These are phyloP conservation scores for Hydraecia micacea DNA, from an alignment of 2,888 invertebrate species.

Conservation along the genomic window DNA sequence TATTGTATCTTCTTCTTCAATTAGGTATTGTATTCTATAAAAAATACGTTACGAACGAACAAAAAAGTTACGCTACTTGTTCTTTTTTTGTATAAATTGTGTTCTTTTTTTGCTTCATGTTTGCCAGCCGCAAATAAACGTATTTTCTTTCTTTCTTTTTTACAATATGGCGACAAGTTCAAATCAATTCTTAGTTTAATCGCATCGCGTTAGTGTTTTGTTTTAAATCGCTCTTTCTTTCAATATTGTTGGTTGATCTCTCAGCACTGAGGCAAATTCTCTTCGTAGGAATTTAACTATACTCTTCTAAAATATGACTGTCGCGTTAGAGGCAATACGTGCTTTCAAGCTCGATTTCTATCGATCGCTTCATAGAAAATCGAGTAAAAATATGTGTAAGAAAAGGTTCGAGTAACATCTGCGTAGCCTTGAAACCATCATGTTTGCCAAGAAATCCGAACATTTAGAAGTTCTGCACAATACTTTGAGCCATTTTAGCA, in stretches of 20 bases:
- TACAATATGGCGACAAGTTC: not conserved
- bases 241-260: not conserved
- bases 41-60: not conserved
- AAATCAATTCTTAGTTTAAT: not conserved
- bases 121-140: too few species aligned
- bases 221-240: not conserved
- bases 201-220: not conserved
- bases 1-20: not conserved
- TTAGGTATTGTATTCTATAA: not conserved
- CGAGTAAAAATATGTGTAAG: slow-evolving; percentile 18
- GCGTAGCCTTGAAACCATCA: not conserved
- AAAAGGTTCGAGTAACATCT: not conserved
- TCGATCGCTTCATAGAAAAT: slow-evolving; percentile 13
- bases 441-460: not conserved
- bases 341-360: slow-evolving; percentile 26
- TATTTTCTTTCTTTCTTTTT: too few species aligned
- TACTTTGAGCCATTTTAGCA: not conserved
- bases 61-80: too few species aligned
- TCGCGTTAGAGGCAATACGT: slow-evolving; percentile 16
- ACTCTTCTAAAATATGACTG: slow-evolving; percentile 1
- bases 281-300: not conserved
- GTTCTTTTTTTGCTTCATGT: too few species aligned
- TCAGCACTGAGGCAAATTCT: not conserved
- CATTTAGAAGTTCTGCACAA: not conserved
- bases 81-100: too few species aligned